Evolutionary conservation across 2,888 invertebrate species (phyloP).

Genomic region (Cephus spinipes): DNA sequence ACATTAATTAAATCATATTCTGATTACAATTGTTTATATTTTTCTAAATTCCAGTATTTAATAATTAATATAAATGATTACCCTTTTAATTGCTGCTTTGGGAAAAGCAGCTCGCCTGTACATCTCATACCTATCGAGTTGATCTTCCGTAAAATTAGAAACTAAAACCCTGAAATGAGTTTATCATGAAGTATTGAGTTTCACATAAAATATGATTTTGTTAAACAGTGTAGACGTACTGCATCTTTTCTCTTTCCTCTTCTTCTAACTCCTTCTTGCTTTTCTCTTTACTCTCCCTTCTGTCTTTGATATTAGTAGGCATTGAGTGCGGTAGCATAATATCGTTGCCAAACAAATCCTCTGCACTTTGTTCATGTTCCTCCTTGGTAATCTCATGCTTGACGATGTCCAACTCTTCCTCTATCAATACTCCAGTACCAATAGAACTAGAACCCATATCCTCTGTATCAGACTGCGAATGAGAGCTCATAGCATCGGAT

Average conservation of each 20-base stretch:
- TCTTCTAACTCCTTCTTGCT: constrained; percentile 89
- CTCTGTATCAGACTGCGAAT: constrained; percentile 45
- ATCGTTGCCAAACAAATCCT: constrained; percentile 55
- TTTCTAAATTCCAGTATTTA: neutral
- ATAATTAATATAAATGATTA: constrained; percentile 59
- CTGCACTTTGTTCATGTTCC: constrained; percentile 27
- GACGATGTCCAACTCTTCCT: constrained; percentile 40
- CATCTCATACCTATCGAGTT: constrained; percentile 98
- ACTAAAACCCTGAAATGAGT: constrained; percentile 84
- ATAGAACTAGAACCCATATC: constrained; percentile 29
- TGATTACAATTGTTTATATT: neutral
- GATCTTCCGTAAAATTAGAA: constrained; percentile 98
- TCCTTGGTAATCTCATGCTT: constrained; percentile 47
- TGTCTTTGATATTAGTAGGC: constrained; percentile 46
- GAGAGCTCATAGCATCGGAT: constrained; percentile 42
- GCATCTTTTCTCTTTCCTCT: constrained; percentile 96
- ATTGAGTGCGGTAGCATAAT: constrained; percentile 47
- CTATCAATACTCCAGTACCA: constrained; percentile 14
- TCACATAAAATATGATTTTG: constrained; percentile 6
- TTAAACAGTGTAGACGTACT: constrained; percentile 72
- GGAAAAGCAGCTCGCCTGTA: constrained; percentile 97
- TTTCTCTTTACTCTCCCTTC: constrained; percentile 75
- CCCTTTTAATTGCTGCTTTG: constrained; percentile 95
- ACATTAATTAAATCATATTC: constrained; percentile 19
- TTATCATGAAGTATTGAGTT: constrained; percentile 10